phyloP scores from a whole-genome alignment of 2,113 vertebrate genomes.

The Helogale parvula region DNA sequence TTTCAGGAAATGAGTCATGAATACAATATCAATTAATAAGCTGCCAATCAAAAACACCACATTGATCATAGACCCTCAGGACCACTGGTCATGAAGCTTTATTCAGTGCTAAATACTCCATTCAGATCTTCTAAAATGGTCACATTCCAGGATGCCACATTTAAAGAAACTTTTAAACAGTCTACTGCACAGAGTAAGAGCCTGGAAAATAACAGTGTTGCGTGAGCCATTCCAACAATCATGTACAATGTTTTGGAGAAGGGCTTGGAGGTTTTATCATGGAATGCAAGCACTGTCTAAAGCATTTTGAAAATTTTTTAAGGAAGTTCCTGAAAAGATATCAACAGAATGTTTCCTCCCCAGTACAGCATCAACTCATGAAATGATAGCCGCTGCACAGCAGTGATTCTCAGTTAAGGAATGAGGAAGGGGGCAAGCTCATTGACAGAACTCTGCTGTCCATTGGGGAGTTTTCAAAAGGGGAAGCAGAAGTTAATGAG shows the following conservation, averaged over 20 bases:
- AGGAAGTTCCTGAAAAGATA: neutral
- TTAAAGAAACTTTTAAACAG: neutral
- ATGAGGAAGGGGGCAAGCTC: constrained; percentile 14
- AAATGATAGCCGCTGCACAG: neutral
- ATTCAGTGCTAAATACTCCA: neutral
- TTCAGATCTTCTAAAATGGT: neutral
- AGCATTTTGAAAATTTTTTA: constrained; percentile 12
- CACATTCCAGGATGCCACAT: rapidly evolving
- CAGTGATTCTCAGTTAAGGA: neutral
- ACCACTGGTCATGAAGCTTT: neutral
- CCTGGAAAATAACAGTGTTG: neutral
- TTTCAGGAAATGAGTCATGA: neutral
- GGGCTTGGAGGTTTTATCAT: neutral
- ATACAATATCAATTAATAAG: neutral
- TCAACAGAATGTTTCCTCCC: neutral
- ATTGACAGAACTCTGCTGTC: constrained; percentile 23
- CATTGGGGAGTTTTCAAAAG: constrained; percentile 58
- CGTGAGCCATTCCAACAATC: neutral
- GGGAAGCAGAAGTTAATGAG: constrained; percentile 69
- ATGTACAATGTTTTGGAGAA: neutral
- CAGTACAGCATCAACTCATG: neutral
- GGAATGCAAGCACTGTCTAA: neutral
- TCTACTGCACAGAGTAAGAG: neutral
- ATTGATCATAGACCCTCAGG: neutral
- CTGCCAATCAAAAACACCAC: neutral